Conservation (phyloP, 2,797 vertebrate genomes). For the Limosa lapponica region DNA sequence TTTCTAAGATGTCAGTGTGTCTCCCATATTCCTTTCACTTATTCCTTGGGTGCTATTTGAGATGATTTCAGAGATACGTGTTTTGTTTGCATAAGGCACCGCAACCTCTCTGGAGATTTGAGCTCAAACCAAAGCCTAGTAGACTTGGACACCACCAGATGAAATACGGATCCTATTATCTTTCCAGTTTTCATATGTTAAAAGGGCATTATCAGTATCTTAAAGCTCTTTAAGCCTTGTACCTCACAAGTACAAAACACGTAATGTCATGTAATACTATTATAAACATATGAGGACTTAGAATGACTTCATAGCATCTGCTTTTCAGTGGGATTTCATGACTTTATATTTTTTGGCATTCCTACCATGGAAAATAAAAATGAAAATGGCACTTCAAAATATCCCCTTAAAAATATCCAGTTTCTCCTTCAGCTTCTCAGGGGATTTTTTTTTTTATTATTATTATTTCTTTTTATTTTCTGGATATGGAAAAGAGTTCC, state of each 20-base stretch:
- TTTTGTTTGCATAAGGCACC: background rate
- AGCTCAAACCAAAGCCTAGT: background rate
- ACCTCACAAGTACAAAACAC: background rate
- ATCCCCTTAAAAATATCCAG: slow-evolving; percentile 13
- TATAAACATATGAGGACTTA: background rate
- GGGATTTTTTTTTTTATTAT: background rate
- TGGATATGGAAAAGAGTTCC: background rate
- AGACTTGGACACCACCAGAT: background rate
- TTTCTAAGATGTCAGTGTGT: background rate
- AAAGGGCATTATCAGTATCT: background rate
- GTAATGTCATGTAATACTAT: background rate
- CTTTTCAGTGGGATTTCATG: background rate
- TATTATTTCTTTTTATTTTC: background rate
- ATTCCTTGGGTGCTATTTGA: background rate
- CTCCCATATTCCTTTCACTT: background rate
- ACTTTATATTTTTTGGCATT: background rate
- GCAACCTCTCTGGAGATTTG: background rate
- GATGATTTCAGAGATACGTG: background rate
- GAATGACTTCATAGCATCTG: background rate
- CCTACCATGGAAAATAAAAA: slow-evolving; percentile 5
- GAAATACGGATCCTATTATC: slow-evolving; percentile 26
- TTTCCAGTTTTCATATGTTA: background rate
- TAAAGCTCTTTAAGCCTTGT: background rate
- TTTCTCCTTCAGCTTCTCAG: background rate
- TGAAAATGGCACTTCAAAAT: slow-evolving; percentile 1